phyloP scores from a whole-genome alignment of 2,888 invertebrate species.

The Chelonus formosanus region DNA sequence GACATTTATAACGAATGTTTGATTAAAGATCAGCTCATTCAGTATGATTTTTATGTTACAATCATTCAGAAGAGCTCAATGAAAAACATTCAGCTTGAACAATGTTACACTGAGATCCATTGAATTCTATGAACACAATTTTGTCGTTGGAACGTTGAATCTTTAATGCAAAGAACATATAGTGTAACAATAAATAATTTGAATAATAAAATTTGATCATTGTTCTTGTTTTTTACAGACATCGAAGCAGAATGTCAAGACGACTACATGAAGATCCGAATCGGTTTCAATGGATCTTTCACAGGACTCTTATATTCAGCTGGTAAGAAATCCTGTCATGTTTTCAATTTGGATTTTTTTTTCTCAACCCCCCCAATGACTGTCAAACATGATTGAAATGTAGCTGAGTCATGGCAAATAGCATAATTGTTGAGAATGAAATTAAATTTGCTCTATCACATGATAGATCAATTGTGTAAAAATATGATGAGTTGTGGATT shows the following conservation, averaged over 20 bases:
- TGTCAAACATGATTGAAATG: not conserved
- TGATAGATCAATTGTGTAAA: constrained; percentile 1
- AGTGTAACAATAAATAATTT: too few species aligned
- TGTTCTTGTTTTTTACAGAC: constrained; percentile 70
- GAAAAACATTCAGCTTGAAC: too few species aligned
- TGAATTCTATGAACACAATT: too few species aligned
- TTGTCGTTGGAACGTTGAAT: too few species aligned
- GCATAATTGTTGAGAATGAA: constrained; percentile 13
- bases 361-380: not conserved
- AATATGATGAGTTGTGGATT: constrained; percentile 7
- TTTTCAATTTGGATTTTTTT: constrained; percentile 20
- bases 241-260: constrained; percentile 96
- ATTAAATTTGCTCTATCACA: constrained; percentile 10
- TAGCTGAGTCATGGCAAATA: constrained; percentile 7
- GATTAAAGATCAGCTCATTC: too few species aligned
- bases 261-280: constrained; percentile 93
- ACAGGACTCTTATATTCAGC: constrained; percentile 89
- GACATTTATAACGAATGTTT: too few species aligned
- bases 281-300: constrained; percentile 92
- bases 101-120: too few species aligned
- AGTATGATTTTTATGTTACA: too few species aligned
- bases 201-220: not conserved
- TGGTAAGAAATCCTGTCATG: constrained; percentile 67
- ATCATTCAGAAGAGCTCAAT: too few species aligned
- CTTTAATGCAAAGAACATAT: too few species aligned